Evolutionary conservation across 2,888 invertebrate genomes (phyloP), one percentile per base, ranked within the genome.

Genomic region (Pharmacophagus antenor): DNA sequence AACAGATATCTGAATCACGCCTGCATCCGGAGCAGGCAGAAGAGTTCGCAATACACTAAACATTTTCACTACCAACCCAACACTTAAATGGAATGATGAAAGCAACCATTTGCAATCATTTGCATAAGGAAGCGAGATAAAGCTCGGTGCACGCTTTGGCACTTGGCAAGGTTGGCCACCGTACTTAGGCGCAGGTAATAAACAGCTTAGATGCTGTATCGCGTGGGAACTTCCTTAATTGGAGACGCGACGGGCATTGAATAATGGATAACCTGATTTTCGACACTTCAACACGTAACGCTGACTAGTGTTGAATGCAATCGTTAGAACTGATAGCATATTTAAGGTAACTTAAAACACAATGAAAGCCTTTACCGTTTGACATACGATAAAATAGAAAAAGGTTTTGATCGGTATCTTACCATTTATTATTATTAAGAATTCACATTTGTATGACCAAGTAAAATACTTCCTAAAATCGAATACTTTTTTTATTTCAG

Each of bases 61-160:
- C 58, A 58, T 62, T 51, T 57, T 44, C 56, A 56, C 62, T 37
- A 51, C 56, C 57, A 62, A 51, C 62, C 62, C 61, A 55, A 59
- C 23, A 62, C 56, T 51, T 55, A 62, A 64, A 44, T 49, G 56
- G 54, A 49, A 62, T 63, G 66, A 67, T 58, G 78, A 84, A 84
- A 83, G 74, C 72, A 71, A 70, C 74, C 73, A 80, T 85, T 85
- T 82, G 79, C 79, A 84, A 78, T 74, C 67, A 85, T 83, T 85
- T 85, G 82, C 85, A 86, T 85, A 72, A 84, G 85, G 85, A 85
- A 87, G 74, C 74, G 60, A 74, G 79, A 82, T 82, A 80, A 76
- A 72, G 70, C 65, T 70, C 68, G 72, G 73, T 66, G 74, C 73
- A 76, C 70, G 73, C 68, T 69, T 65, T 71, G 79, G 68, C 41